These are phyloP conservation scores for Eueremaeus valkanovi DNA, from an alignment of 2,888 invertebrate genomes.

Conservation along the genomic window DNA sequence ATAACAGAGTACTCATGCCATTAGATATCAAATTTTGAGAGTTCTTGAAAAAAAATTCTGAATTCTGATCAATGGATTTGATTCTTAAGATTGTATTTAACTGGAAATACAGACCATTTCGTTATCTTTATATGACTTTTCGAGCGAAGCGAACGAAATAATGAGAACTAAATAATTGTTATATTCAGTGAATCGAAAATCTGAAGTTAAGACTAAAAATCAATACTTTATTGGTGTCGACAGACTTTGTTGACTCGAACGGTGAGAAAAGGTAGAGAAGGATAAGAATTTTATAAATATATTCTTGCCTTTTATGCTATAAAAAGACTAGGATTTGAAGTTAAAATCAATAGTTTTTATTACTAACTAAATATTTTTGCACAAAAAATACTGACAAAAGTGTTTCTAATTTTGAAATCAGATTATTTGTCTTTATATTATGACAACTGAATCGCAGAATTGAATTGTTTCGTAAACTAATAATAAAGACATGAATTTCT, in stretches of 20 bases:
- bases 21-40: not conserved
- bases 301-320: not conserved
- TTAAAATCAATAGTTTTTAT: not conserved
- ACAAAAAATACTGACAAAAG: not conserved
- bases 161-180: not conserved
- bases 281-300: no score
- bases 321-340: not conserved
- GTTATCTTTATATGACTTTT: not conserved
- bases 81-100: no score
- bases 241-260: no score
- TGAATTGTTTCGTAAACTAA: conserved; percentile 1
- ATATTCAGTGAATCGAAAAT: conserved; percentile 10
- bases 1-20: not conserved
- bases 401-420: not conserved
- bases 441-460: not conserved
- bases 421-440: not conserved
- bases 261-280: no score
- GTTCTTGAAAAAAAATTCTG: not conserved
- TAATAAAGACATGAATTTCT: conserved; percentile 1
- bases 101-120: not conserved
- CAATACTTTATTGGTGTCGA: conserved; percentile 14
- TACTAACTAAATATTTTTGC: not conserved
- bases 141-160: not conserved
- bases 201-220: not conserved
- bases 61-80: not conserved